A percentile compares a stretch with the other conserved stretches of the same genome.
Conservation (phyloP, 2,113 vertebrate species). For the Herpetotheres cachinnans region DNA sequence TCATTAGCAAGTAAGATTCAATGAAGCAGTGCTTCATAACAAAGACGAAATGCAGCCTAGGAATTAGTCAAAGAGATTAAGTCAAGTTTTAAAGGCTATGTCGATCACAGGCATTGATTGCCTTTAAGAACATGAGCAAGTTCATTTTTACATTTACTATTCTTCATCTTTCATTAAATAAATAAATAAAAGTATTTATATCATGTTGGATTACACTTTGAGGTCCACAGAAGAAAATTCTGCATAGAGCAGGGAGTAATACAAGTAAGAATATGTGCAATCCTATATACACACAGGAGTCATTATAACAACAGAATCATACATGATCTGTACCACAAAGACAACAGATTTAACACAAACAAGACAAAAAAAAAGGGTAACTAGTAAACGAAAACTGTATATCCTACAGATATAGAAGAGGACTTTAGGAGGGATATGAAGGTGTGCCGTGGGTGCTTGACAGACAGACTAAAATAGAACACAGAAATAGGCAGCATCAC, state of each 20-base stretch:
- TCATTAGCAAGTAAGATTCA: constrained; percentile 18
- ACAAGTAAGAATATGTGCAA: not conserved
- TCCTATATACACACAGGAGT: not conserved
- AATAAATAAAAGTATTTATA: not conserved
- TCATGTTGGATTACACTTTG: not conserved
- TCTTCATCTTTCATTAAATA: not conserved
- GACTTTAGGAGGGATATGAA: not conserved
- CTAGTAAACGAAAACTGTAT: not conserved
- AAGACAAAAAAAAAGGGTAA: not conserved
- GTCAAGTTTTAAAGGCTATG: not conserved
- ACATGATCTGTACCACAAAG: not conserved
- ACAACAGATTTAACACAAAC: not conserved
- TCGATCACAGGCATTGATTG: not conserved
- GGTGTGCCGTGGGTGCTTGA: constrained; percentile 22
- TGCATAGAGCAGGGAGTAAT: not conserved
- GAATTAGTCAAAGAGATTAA: constrained; percentile 5
- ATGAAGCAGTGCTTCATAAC: not conserved
- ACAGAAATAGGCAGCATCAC: not conserved
- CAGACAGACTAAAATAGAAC: constrained; percentile 16
- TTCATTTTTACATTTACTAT: not conserved
- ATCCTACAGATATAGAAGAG: not conserved
- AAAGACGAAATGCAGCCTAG: not conserved
- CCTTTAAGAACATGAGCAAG: not conserved
- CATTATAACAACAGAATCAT: not conserved
- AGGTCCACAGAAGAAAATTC: not conserved